These are phyloP conservation scores for Cyrtodaria siliqua DNA, from an alignment of 2,888 invertebrate species.

Conservation along the genomic window DNA sequence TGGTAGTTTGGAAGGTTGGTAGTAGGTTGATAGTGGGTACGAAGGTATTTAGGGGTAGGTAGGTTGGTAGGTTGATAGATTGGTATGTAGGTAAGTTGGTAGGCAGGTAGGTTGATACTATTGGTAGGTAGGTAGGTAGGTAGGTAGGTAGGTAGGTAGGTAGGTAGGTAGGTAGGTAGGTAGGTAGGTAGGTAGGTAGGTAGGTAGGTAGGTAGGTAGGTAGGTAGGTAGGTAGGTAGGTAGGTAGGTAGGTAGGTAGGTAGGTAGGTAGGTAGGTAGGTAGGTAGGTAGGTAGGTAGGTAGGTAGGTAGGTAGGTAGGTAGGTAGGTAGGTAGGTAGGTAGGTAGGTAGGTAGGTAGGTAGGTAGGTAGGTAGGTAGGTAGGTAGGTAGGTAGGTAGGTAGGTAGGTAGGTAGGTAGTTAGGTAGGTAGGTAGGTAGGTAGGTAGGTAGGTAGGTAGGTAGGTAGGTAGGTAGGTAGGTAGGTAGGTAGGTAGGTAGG, in stretches of 20 bases:
- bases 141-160: constrained; percentile 1
- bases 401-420: constrained; percentile 28
- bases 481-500: too few relatives aligned
- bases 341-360: constrained; percentile 25
- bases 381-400: constrained; percentile 19
- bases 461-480: too few relatives aligned
- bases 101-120: background rate
- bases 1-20: background rate
- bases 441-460: too few relatives aligned
- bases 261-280: constrained; percentile 14
- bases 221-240: constrained; percentile 4
- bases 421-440: constrained; percentile 4
- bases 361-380: constrained; percentile 19
- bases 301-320: constrained; percentile 24
- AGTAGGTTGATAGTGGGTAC: too few relatives aligned
- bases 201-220: constrained; percentile 13
- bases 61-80: background rate
- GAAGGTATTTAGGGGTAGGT: too few relatives aligned
- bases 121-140: constrained; percentile 2
- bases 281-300: constrained; percentile 13
- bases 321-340: constrained; percentile 20
- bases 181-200: constrained; percentile 1
- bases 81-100: background rate
- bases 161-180: background rate
- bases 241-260: constrained; percentile 13